Percentiles rank a stretch among this genome's conserved stretches.
Evolutionary conservation across 2,797 vertebrate genomes (phyloP).

Genomic region (Dendrocincla tyrannina): DNA sequence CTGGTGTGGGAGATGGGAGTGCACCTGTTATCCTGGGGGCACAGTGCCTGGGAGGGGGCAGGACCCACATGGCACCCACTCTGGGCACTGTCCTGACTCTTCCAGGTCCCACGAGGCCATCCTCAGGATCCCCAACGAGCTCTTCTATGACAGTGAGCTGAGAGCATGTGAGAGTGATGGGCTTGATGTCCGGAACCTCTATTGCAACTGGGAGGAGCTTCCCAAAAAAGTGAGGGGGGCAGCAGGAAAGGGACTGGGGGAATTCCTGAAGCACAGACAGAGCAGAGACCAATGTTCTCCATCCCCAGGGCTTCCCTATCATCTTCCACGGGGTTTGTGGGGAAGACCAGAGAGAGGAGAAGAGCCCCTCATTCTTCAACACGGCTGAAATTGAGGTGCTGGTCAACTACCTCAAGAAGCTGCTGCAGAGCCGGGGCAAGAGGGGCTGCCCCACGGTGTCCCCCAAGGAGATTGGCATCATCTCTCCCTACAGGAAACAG

Average conservation of each 20-base stretch:
- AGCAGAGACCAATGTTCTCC: neutral
- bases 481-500: slow-evolving; percentile 96
- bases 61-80: fast-evolving
- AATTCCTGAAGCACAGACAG: fast-evolving
- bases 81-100: neutral
- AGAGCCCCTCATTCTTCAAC: slow-evolving; percentile 94
- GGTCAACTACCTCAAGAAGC: slow-evolving; percentile 83
- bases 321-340: slow-evolving; percentile 91
- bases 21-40: neutral
- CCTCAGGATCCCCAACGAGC: slow-evolving; percentile 85
- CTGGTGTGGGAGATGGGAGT: neutral
- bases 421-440: slow-evolving; percentile 81
- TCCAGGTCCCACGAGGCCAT: slow-evolving; percentile 90
- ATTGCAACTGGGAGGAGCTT: slow-evolving; percentile 86
- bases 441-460: slow-evolving; percentile 71
- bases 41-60: neutral
- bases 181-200: slow-evolving; percentile 71
- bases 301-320: slow-evolving; percentile 86
- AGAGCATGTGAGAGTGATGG: slow-evolving; percentile 56
- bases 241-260: neutral
- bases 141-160: slow-evolving; percentile 90
- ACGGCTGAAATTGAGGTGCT: slow-evolving; percentile 84
- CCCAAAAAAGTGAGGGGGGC: slow-evolving; percentile 75
- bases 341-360: slow-evolving; percentile 82
- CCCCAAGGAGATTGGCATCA: slow-evolving; percentile 87